Base-by-base conservation (phyloP, 2,797 vertebrate species). In the Thripadectes ignobilis region DNA sequence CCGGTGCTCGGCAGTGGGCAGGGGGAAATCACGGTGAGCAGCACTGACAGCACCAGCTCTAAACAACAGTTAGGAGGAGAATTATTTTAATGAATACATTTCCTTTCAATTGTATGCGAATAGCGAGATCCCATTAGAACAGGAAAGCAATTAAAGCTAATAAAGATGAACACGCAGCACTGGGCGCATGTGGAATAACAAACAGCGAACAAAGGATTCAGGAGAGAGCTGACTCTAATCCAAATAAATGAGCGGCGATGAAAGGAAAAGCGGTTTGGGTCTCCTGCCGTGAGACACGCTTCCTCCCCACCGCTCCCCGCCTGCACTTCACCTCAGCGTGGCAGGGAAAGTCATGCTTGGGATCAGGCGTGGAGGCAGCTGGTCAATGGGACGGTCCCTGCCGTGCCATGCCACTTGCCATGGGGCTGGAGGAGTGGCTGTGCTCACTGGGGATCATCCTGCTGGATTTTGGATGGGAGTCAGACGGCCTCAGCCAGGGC, bases 131-230 rank as follows among this genome's bases (percentile, higher is more conserved):
- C 98, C 98, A 98, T 98, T 98, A 98, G 98, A 98, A 98, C 65
- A 80, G 97, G 97, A 97, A 98, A 98, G 98, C 98, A 98, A 98
- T 98, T 98, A 98, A 98, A 97, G 97, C 97, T 98, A 98, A 98
- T 98, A 98, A 98, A 98, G 98, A 98, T 97, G 98, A 98, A 98
- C 96, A 96, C 73, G 41, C 95, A 79, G 97, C 46, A 23, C 95
- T 81, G 84, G 32, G 95, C 92, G 96, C 96, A 54, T 91, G 94
- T 83, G 46, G 98, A 98, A 98, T 97, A 97, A 97, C 97, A 98
- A 98, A 97, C 97, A 97, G 95, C 23, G 92, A 92, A 97, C 95
- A 97, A 98, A 97, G 96, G 93, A 54, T 96, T 95, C 94, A 71
- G 73, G 87, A 96, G 96, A 94, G 96, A 96, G 88, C 96, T 93